Evolutionary conservation across 2,888 invertebrate species (phyloP).

Genomic region (Andrena chrysosceles): DNA sequence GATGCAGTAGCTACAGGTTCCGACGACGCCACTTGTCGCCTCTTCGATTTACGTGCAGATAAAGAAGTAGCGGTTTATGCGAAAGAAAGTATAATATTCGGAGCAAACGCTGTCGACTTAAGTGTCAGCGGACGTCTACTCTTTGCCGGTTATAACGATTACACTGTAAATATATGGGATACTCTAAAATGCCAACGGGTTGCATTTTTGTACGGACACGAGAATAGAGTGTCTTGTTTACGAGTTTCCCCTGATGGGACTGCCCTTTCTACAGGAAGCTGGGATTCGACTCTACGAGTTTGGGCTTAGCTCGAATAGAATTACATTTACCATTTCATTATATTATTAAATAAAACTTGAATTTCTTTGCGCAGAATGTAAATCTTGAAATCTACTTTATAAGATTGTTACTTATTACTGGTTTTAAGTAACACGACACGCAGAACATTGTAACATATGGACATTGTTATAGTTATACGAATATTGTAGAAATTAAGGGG

Average conservation of each 20-base stretch:
- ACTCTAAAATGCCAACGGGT: slow-evolving; percentile 96
- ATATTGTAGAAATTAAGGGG: slow-evolving; percentile 29
- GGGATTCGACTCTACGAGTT: slow-evolving; percentile 97
- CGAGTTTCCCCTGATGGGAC: slow-evolving; percentile 99
- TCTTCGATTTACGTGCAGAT: slow-evolving; percentile 99
- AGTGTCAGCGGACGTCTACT: slow-evolving; percentile 97
- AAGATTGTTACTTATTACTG: slow-evolving; percentile 16
- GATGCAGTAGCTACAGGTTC: slow-evolving; percentile 99
- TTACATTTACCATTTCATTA: slow-evolving; percentile 26
- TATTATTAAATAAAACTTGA: slow-evolving; percentile 18
- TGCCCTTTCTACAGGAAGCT: slow-evolving; percentile 98
- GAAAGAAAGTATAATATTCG: slow-evolving; percentile 99
- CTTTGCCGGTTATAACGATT: slow-evolving; percentile 99
- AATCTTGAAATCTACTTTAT: slow-evolving; percentile 30
- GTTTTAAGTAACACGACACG: slow-evolving; percentile 31
- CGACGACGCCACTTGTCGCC: slow-evolving; percentile 98
- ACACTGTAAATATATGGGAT: slow-evolving; percentile 99
- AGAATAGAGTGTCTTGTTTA: slow-evolving; percentile 96
- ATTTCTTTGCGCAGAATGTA: slow-evolving; percentile 38
- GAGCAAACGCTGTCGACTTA: slow-evolving; percentile 98
- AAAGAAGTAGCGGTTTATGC: slow-evolving; percentile 98
- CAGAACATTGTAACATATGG: slow-evolving; percentile 29
- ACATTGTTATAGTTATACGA: slow-evolving; percentile 41
- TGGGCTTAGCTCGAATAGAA: slow-evolving; percentile 78
- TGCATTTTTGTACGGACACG: slow-evolving; percentile 97